Evolutionary conservation across 2,113 vertebrate species (phyloP).

Genomic region (Perca fluviatilis): DNA sequence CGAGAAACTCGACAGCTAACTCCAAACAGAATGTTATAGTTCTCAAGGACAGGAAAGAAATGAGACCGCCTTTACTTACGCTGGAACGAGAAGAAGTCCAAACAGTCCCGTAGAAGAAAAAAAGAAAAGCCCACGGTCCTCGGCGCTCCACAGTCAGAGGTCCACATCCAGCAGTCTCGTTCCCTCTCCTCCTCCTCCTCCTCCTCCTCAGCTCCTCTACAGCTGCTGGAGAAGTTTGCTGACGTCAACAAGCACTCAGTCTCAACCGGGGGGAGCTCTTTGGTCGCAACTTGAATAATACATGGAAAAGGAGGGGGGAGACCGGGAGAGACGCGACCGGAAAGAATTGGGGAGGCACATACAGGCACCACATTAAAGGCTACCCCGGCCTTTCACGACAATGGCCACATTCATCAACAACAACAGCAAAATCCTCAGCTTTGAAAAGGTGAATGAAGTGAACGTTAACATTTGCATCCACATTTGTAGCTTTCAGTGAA

Average conservation of each 20-base stretch:
- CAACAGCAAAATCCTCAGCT: background rate
- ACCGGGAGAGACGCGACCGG: constrained; percentile 47
- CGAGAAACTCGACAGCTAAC: constrained; percentile 27
- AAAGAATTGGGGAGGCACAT: constrained; percentile 39
- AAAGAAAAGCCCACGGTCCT: constrained; percentile 10
- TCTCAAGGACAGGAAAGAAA: background rate
- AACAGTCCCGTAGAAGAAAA: constrained; percentile 42
- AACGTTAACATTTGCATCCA: no score
- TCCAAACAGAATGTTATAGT: constrained; percentile 1
- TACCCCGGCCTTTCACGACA: constrained; percentile 5
- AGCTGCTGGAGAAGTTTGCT: constrained; percentile 70
- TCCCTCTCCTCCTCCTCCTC: constrained; percentile 41
- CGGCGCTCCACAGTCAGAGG: constrained; percentile 49
- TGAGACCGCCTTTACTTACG: constrained; percentile 44
- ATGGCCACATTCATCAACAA: background rate
- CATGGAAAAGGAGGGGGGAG: constrained; percentile 53
- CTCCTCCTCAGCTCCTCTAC: constrained; percentile 44
- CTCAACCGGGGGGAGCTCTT: constrained; percentile 42
- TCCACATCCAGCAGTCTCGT: constrained; percentile 68
- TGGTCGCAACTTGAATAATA: constrained; percentile 67
- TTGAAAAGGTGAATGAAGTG: background rate
- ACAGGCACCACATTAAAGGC: background rate
- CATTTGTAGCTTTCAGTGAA: background rate
- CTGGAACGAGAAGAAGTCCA: constrained; percentile 36
- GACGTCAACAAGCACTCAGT: constrained; percentile 77